Base-by-base conservation (phyloP, 2,797 vertebrate species). In the Rhynchonycteris naso region DNA sequence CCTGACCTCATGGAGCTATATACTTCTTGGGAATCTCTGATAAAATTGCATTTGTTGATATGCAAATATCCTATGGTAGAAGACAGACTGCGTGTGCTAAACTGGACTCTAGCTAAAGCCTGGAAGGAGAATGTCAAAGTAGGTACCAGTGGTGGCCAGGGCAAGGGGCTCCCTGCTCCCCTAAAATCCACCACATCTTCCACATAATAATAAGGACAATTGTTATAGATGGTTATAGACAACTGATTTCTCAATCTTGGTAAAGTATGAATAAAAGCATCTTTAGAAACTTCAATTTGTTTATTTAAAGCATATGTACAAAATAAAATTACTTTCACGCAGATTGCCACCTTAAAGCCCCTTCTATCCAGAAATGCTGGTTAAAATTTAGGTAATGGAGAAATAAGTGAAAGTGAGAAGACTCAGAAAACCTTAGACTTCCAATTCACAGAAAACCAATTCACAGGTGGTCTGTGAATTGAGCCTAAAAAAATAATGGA, bases 341-440 rank as follows among this genome's bases (percentile, higher is more conserved):
- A 59, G 35, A 78, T 5, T 84, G 24, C 38, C 8, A 10, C 30
- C n/a, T 59, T 38, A 66, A 86, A 74, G 72, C 19, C 30, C 6
- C 33, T 88, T 92, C 50, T 94, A 52, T 54, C 33, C 14, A 84
- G 52, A 96, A 88, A 81, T 76, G 72, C 91, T 59, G 7, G 50
- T 7, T 65, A 28, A 65, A 91, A 91, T 88, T 85, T 87, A 91
- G 35, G 94, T 65, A 86, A 92, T 33, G 47, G 75, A 81, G 43
- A 92, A 86, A 78, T 65, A 28, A 11, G 26, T 82, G 43, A 95
- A 92, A 2, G 16, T 54, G 63, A 88, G 28, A 81, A 80, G 43
- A 66, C 11, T 68, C 30, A 19, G 8, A 63, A 82, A 87, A 47
- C 66, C 4, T 68, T 66, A 33, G 33, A n/a, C n/a, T n/a, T n/a